Conservation (phyloP, 2,113 vertebrate genomes). For the Origma solitaria region DNA sequence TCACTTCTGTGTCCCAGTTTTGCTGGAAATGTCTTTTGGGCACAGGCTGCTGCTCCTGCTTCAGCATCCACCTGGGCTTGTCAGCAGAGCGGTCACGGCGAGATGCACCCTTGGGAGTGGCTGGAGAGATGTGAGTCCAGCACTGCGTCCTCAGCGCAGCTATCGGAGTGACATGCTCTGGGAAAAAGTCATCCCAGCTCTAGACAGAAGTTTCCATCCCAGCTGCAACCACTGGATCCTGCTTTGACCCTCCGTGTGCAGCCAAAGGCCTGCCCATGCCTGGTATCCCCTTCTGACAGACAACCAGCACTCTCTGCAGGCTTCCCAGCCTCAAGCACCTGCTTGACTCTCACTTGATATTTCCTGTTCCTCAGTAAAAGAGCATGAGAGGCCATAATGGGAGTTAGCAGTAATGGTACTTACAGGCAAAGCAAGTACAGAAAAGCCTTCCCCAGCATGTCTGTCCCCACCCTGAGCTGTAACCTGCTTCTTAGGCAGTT, state of each 20-base stretch:
- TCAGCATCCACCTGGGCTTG: neutral
- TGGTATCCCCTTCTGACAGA: neutral
- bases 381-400: neutral
- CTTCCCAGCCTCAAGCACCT: neutral
- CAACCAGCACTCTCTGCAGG: neutral
- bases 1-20: neutral
- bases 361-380: neutral
- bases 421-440: neutral
- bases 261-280: neutral
- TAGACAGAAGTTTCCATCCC: neutral
- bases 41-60: neutral
- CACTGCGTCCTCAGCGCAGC: rapidly evolving
- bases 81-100: neutral
- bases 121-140: neutral
- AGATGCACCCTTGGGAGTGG: neutral
- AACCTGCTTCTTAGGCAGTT: neutral
- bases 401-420: too few relatives aligned
- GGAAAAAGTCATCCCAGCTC: neutral
- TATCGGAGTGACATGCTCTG: neutral
- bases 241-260: neutral
- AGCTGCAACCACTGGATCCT: neutral
- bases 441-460: neutral
- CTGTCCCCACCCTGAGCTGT: neutral
- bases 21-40: neutral
- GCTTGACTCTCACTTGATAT: neutral